Evolutionary conservation across 2,113 vertebrate species (phyloP).

Genomic region (Trachemys scripta): DNA sequence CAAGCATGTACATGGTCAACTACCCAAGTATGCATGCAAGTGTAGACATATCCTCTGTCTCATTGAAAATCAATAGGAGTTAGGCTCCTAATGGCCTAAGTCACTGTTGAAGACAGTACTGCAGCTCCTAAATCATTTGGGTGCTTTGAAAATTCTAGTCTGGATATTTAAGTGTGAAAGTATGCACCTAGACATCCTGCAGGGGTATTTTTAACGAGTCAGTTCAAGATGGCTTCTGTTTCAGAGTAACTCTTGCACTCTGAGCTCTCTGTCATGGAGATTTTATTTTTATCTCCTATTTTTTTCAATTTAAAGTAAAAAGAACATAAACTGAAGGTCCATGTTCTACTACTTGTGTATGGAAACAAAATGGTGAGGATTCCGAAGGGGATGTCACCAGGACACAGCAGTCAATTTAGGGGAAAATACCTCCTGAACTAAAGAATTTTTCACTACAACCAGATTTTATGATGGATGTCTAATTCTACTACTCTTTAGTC

Average conservation of each 20-base stretch:
- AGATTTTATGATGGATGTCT: not conserved
- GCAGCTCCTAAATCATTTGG: not conserved
- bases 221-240: not conserved
- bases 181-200: not conserved
- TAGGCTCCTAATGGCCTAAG: not conserved
- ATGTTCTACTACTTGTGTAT: not conserved
- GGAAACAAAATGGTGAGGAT: not conserved
- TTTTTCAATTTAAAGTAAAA: not conserved
- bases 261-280: not conserved
- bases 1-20: not conserved
- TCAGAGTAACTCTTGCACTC: not conserved
- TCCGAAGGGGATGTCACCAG: not conserved
- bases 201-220: not conserved
- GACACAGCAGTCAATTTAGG: not conserved
- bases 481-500: not conserved
- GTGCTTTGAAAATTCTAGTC: not conserved
- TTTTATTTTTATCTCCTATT: not conserved
- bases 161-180: not conserved
- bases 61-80: not conserved
- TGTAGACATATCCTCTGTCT: not conserved
- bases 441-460: not conserved
- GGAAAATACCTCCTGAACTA: not conserved
- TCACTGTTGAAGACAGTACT: not conserved
- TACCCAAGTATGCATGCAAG: not conserved
- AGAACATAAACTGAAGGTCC: fast-evolving